Conservation (phyloP, 2,113 vertebrate species). For the Eulemur rufifrons region DNA sequence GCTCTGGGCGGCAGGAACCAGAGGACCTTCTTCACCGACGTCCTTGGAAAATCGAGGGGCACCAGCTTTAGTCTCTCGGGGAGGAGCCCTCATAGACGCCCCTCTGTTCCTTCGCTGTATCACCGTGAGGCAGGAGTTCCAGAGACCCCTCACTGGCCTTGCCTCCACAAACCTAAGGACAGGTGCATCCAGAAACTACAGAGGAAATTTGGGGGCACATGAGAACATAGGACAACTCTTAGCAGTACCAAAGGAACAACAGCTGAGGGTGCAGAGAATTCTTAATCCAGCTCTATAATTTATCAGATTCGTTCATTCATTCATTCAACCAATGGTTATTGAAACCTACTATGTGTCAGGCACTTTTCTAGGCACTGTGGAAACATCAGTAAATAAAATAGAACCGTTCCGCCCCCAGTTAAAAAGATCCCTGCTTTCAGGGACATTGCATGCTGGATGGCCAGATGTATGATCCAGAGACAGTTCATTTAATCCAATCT, state of each 20-base stretch:
- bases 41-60: neutral
- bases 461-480: neutral
- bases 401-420: fast-evolving
- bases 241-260: neutral
- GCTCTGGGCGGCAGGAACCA: neutral
- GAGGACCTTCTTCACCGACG: neutral
- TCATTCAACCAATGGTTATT: neutral
- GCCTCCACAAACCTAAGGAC: neutral
- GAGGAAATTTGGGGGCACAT: neutral
- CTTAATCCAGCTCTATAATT: neutral
- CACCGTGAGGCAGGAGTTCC: neutral
- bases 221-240: neutral
- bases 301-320: neutral
- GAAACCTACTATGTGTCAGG: neutral
- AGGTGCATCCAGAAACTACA: neutral
- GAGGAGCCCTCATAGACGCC: neutral
- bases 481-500: neutral
- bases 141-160: neutral
- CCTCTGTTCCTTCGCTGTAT: neutral
- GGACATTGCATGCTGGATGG: neutral
- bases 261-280: neutral
- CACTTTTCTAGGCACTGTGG: neutral
- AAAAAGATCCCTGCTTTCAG: neutral
- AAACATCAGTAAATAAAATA: neutral
- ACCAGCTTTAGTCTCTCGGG: neutral